Evolutionary conservation across 2,113 vertebrate genomes (phyloP), one percentile per base, ranked within the genome.

Genomic region (Hippopotamus amphibius): DNA sequence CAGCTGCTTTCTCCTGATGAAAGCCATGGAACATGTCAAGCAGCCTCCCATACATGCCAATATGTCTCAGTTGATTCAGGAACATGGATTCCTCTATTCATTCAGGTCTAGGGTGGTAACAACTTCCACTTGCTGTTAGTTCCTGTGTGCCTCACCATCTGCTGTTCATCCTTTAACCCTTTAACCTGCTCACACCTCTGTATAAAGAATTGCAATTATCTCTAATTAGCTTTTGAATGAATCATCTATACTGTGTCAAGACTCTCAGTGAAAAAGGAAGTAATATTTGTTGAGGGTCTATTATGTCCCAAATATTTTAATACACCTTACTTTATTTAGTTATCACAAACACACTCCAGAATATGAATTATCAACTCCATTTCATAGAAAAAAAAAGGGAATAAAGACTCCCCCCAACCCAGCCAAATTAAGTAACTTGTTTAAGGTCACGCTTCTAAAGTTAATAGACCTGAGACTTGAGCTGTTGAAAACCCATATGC

Each of bases 211-310:
- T 14, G 30, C 92, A 85, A 83, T 88, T 82, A 92, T 69, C 41
- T 68, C 79, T 92, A 90, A 83, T 92, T 88, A 86, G 95, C n/a
- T 59, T 96, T 53, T 92, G 81, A 74, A 41, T 66, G 19, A 16
- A 85, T 81, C n/a, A 50, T 94, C 46, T 71, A 33, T 92, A 53
- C 63, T 77, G 4, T 65, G 14, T 37, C n/a, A 81, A 66, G 65
- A 50, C 37, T 87, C 61, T 92, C 41, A 86, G 33, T 59, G 15
- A 93, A 79, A 88, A 77, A 57, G 80, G 37, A 84, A 92, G 33
- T 11, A 30, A 72, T 79, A 71, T 83, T 72, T 65, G 63, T 37
- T 92, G 33, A 85, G 21, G 41, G 7, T 82, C 48, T 48, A 59
- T 53, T 57, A 65, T n/a, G 22, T 46, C 65, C 61, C 71, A 81